Evolutionary conservation across 2,797 vertebrate species (phyloP).

Genomic region (Perodicticus potto): DNA sequence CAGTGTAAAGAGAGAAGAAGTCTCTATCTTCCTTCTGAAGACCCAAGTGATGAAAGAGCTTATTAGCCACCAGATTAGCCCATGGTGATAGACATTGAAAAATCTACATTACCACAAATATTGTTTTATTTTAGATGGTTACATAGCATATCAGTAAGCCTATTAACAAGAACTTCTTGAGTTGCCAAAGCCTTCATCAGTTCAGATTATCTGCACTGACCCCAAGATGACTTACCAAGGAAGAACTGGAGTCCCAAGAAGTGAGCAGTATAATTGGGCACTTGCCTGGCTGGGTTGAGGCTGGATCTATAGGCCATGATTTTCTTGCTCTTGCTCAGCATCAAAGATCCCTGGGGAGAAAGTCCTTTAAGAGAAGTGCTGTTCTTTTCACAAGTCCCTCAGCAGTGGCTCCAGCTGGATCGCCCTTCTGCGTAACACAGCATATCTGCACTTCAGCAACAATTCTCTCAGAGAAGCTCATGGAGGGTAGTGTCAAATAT

Average conservation of each 20-base stretch:
- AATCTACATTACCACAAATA: background rate
- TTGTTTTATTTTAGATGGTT: constrained; percentile 18
- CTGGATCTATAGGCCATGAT: background rate
- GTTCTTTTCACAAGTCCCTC: background rate
- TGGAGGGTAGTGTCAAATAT: background rate
- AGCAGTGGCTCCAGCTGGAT: background rate
- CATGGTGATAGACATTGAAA: background rate
- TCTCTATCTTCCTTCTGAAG: background rate
- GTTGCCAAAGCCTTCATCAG: background rate
- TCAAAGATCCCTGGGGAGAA: background rate
- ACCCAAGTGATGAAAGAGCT: background rate
- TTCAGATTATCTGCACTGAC: background rate
- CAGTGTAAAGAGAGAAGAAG: background rate
- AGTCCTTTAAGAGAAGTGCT: background rate
- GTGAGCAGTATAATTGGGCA: background rate
- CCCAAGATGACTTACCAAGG: background rate
- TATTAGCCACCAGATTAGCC: background rate
- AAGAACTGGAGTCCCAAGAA: background rate
- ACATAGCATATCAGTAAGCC: background rate
- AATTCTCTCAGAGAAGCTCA: background rate
- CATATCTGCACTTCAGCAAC: background rate
- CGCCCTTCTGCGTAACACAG: background rate
- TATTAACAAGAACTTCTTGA: background rate
- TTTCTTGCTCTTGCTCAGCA: background rate
- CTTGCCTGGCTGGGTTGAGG: background rate